Percentiles rank a stretch among this genome's conserved stretches.
phyloP scores from a whole-genome alignment of 2,888 invertebrate genomes.

The Diaperis boleti region DNA sequence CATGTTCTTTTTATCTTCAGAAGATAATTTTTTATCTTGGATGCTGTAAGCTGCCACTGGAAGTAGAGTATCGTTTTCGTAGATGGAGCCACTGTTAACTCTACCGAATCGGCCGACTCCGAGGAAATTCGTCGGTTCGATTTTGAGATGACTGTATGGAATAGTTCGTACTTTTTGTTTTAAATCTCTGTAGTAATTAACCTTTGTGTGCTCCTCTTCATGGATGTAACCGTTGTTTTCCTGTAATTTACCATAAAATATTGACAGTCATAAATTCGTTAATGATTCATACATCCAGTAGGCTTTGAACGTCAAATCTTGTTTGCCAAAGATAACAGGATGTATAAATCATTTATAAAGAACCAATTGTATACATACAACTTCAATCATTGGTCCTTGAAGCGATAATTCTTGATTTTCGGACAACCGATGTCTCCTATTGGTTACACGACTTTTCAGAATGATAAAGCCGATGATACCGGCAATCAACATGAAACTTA shows the following conservation, averaged over 20 bases:
- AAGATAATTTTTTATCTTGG: conserved; percentile 68
- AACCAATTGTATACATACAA: conserved; percentile 66
- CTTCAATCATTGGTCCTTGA: conserved; percentile 84
- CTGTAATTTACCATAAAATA: conserved; percentile 51
- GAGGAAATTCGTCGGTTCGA: conserved; percentile 75
- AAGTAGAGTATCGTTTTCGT: conserved; percentile 71
- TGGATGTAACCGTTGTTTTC: conserved; percentile 84
- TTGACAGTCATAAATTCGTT: not conserved
- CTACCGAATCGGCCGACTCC: conserved; percentile 84
- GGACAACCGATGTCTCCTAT: conserved; percentile 66
- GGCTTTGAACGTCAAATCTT: too few species aligned
- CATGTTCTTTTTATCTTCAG: conserved; percentile 67
- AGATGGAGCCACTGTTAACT: conserved; percentile 78
- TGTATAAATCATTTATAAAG: too few species aligned
- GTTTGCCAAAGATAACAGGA: too few species aligned
- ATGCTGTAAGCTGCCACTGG: conserved; percentile 76
- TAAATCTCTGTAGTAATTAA: conserved; percentile 80
- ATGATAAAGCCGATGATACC: conserved; percentile 75
- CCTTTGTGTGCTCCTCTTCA: conserved; percentile 75
- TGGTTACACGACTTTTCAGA: conserved; percentile 68
- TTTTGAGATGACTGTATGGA: conserved; percentile 78
- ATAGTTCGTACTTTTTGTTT: conserved; percentile 82
- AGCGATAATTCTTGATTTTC: conserved; percentile 79
- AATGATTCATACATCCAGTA: too few species aligned
- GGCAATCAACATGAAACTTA: conserved; percentile 74